Evolutionary conservation across 2,797 vertebrate species (phyloP).

Genomic region (Garrulus glandarius): DNA sequence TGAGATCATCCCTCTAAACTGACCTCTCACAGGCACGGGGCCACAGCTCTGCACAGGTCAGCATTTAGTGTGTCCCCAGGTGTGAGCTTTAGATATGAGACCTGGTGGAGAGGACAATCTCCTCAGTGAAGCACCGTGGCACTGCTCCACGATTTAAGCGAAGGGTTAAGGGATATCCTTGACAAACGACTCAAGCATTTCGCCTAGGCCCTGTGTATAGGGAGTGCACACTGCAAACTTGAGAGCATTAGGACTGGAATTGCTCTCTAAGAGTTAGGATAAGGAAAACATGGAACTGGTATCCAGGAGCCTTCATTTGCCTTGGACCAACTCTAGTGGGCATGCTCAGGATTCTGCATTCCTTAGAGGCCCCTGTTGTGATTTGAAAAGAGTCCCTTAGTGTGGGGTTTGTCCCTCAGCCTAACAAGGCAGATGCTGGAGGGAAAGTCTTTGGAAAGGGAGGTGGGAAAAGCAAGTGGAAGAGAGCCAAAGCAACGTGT

Average conservation of each 20-base stretch:
- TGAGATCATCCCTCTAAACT: neutral
- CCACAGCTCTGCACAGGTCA: neutral
- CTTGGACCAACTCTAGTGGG: neutral
- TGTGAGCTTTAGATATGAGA: neutral
- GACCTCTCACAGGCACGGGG: neutral
- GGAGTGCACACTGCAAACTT: neutral
- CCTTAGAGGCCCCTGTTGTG: rapidly evolving
- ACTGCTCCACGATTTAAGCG: neutral
- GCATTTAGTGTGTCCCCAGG: neutral
- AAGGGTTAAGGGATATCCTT: neutral
- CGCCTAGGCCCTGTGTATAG: neutral
- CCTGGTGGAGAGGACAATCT: neutral
- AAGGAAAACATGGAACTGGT: neutral
- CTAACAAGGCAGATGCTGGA: neutral
- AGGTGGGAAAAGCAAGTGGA: neutral
- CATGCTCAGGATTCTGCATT: neutral
- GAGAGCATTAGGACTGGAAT: neutral
- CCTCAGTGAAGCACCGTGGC: neutral
- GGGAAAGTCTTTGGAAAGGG: neutral
- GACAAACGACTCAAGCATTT: too few relatives aligned
- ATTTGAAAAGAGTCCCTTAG: neutral
- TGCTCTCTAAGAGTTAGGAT: neutral
- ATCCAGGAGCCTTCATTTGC: neutral
- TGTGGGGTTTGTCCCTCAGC: neutral
- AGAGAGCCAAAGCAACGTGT: neutral